These are phyloP conservation scores for Neocrepidodera transversa DNA, from an alignment of 2,888 invertebrate genomes.

Conservation along the genomic window DNA sequence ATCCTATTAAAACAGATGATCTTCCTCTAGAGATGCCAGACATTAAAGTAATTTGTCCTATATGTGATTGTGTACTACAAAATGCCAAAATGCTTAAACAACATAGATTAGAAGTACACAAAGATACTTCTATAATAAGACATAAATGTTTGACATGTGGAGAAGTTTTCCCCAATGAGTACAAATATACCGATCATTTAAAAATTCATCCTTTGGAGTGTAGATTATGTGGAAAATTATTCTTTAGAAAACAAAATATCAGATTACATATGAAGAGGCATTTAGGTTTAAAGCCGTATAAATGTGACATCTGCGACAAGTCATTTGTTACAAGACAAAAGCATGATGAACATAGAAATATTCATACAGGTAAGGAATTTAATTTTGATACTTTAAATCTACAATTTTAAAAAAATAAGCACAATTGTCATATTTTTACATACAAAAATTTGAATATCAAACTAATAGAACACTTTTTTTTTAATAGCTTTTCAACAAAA, in stretches of 20 bases:
- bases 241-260: conserved; percentile 73
- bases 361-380: conserved; percentile 66
- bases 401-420: too few species aligned
- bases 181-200: conserved; percentile 75
- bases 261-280: conserved; percentile 82
- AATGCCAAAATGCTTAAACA: conserved; percentile 54
- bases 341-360: conserved; percentile 80
- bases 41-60: conserved; percentile 48
- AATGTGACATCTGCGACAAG: conserved; percentile 82
- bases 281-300: conserved; percentile 70
- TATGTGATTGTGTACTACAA: conserved; percentile 51
- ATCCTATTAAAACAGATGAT: conserved; percentile 36
- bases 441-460: too few species aligned
- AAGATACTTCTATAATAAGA: conserved; percentile 56
- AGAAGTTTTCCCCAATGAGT: conserved; percentile 72
- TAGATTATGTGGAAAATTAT: conserved; percentile 81
- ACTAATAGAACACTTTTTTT: too few species aligned
- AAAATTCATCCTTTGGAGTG: conserved; percentile 84
- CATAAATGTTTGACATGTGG: conserved; percentile 69
- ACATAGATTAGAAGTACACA: conserved; percentile 62
- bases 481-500: too few species aligned
- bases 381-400: too few species aligned
- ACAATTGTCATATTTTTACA: too few species aligned
- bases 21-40: conserved; percentile 25
- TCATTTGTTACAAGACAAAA: conserved; percentile 84